Conservation (phyloP, 2,113 vertebrate species). For the Phoenicopterus ruber region DNA sequence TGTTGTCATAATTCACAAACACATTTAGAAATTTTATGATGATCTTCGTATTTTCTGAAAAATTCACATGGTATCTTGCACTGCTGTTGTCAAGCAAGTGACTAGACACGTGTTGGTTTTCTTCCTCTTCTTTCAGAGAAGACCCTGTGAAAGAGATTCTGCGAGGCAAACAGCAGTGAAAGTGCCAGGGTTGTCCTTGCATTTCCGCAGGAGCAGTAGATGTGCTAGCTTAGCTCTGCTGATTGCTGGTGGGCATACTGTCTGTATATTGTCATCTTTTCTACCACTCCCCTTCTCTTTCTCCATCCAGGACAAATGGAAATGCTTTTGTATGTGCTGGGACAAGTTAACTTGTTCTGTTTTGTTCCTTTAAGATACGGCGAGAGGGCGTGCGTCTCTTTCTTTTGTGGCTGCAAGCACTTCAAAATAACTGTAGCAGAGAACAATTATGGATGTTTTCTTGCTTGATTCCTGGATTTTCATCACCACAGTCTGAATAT, state of each 20-base stretch:
- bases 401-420: slow-evolving; percentile 95
- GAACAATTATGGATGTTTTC: slow-evolving; percentile 98
- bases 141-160: background rate
- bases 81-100: background rate
- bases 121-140: background rate
- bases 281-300: background rate
- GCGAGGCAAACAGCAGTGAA: background rate
- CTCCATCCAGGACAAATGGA: background rate
- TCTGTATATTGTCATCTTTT: background rate
- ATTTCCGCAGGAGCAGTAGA: background rate
- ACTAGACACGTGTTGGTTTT: background rate
- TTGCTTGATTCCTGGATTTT: slow-evolving; percentile 97
- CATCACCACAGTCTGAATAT: slow-evolving; percentile 85
- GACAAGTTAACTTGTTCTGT: background rate
- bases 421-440: slow-evolving; percentile 90
- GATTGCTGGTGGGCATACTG: background rate
- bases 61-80: background rate
- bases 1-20: background rate
- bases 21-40: background rate
- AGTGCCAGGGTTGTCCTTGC: background rate
- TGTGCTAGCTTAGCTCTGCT: background rate
- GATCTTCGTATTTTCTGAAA: background rate
- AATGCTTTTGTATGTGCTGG: background rate
- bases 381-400: slow-evolving; percentile 96
- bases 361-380: slow-evolving; percentile 81